These are phyloP conservation scores for Sycophila sp. DNA, from an alignment of 1,140 invertebrate species.

Conservation along the genomic window DNA sequence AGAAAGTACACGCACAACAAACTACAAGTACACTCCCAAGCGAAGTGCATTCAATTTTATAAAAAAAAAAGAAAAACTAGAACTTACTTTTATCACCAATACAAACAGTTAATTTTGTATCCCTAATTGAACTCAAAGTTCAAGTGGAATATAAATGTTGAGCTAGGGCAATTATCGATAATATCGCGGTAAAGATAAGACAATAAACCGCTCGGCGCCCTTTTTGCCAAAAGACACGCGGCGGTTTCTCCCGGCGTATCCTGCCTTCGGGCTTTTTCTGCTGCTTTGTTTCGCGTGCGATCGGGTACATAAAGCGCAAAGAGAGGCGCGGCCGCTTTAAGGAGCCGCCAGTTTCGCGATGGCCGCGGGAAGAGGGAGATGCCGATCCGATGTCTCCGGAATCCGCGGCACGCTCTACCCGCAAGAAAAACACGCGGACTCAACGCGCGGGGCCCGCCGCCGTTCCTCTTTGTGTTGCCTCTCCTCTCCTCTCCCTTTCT, in stretches of 20 bases:
- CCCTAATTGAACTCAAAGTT: too few species aligned
- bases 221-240: background rate
- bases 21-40: too few species aligned
- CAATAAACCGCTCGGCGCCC: background rate
- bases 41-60: too few species aligned
- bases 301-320: background rate
- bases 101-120: too few species aligned
- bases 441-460: background rate
- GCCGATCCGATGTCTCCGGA: conserved; percentile 30
- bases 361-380: conserved; percentile 9
- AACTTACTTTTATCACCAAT: too few species aligned
- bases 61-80: too few species aligned
- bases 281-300: background rate
- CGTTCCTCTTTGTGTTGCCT: conserved; percentile 3
- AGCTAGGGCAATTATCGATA: too few species aligned
- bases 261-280: too few species aligned
- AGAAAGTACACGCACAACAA: too few species aligned
- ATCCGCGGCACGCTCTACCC: conserved; percentile 8
- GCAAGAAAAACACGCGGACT: conserved; percentile 6
- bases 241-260: background rate
- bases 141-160: too few species aligned
- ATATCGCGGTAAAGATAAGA: too few species aligned
- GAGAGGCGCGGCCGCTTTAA: conserved; percentile 17
- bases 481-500: background rate
- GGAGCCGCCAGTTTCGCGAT: background rate